phyloP scores from a whole-genome alignment of 64 coral and sea anemone species.

The Actinia tenebrosa region DNA sequence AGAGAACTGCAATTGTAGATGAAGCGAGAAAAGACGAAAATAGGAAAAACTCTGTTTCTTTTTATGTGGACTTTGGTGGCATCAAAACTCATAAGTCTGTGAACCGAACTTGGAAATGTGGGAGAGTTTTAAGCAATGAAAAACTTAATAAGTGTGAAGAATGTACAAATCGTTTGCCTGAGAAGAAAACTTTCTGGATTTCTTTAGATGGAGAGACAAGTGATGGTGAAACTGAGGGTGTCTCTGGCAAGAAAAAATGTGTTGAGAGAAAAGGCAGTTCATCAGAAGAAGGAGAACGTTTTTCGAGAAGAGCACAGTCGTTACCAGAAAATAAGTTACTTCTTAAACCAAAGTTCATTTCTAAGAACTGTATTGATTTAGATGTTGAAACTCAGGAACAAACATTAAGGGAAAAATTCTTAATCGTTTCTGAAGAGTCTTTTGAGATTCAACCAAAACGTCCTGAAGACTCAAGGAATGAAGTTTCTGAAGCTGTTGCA shows the following conservation, averaged over 20 bases:
- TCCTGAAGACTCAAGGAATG: neutral
- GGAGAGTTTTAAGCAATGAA: neutral
- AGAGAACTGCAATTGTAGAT: neutral
- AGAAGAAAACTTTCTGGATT: constrained; percentile 19
- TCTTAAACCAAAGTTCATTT: neutral
- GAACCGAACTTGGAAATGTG: neutral
- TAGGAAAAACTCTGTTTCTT: neutral
- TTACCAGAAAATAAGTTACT: neutral
- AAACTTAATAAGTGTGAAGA: neutral
- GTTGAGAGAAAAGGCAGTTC: neutral
- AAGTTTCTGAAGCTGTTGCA: neutral
- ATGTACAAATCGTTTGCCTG: neutral
- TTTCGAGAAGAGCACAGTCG: neutral
- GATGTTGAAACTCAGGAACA: neutral
- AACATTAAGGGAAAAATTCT: neutral
- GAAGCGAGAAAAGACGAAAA: neutral
- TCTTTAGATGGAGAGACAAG: constrained; percentile 10
- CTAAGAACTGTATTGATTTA: neutral
- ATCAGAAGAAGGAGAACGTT: neutral
- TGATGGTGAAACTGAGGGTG: neutral
- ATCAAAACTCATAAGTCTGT: neutral
- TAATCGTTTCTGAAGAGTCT: neutral
- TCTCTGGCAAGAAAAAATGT: neutral
- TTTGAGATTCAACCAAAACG: neutral
- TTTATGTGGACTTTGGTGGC: constrained; percentile 4